Conservation (phyloP, 2,888 invertebrate genomes). For the Stenolophus ochropezus region DNA sequence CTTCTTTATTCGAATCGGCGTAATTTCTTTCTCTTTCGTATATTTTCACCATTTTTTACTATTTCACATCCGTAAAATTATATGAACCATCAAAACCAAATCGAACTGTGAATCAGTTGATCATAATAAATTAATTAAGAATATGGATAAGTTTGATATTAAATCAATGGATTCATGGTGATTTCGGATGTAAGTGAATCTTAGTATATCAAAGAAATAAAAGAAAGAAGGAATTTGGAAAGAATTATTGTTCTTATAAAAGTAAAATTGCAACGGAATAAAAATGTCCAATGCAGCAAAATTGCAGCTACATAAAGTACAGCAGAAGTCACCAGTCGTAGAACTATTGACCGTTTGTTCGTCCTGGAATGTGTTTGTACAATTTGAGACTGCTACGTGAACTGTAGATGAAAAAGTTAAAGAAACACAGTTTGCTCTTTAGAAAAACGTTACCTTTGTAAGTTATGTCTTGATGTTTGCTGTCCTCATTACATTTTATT, state of each 20-base stretch:
- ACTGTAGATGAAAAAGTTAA: background rate
- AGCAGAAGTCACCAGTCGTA: background rate
- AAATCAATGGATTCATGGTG: no score
- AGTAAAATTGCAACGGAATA: constrained; percentile 11
- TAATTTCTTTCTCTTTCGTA: no score
- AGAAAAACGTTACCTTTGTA: background rate
- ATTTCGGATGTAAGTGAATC: no score
- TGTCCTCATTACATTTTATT: background rate
- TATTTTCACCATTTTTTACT: no score
- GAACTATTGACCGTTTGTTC: background rate
- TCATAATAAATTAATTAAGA: no score
- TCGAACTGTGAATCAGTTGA: no score
- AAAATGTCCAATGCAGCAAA: constrained; percentile 3
- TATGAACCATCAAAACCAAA: no score
- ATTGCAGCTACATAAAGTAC: background rate
- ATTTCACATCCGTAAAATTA: no score
- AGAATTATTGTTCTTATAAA: background rate
- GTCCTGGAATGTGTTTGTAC: background rate
- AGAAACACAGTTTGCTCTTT: constrained; percentile 16
- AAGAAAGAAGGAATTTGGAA: background rate
- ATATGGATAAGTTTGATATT: no score
- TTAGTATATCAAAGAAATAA: background rate
- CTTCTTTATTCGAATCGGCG: no score
- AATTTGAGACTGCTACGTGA: background rate
- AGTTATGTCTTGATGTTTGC: constrained; percentile 7